A percentile compares a stretch with the other conserved stretches of the same genome.
These are phyloP conservation scores for Acanthornis magna DNA, from an alignment of 2,797 vertebrate genomes.

Conservation along the genomic window DNA sequence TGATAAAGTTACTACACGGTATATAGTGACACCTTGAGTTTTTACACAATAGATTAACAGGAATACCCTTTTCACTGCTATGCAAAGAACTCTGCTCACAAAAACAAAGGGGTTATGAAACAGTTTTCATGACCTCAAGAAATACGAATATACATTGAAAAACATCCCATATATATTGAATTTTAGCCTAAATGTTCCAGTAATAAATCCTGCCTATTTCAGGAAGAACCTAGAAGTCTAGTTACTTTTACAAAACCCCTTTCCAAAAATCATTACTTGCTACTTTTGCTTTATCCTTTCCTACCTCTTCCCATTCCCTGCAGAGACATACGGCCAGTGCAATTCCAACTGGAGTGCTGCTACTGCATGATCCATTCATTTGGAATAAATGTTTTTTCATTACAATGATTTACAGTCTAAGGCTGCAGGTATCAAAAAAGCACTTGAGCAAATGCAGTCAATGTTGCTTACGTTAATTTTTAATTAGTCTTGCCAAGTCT, in stretches of 20 bases:
- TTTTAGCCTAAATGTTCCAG: constrained; percentile 56
- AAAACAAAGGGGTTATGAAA: constrained; percentile 62
- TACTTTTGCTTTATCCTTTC: constrained; percentile 4
- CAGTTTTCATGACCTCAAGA: constrained; percentile 57
- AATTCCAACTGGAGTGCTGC: background rate
- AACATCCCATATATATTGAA: constrained; percentile 56
- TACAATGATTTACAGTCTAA: background rate
- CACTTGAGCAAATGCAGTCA: constrained; percentile 42
- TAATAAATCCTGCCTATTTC: constrained; percentile 53
- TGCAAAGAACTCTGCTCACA: constrained; percentile 59
- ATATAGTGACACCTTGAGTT: constrained; percentile 65
- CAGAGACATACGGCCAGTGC: background rate
- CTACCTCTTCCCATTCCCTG: constrained; percentile 9
- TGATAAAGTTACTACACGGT: constrained; percentile 71
- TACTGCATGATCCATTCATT: background rate
- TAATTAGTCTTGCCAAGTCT: background rate
- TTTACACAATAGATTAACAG: constrained; percentile 62
- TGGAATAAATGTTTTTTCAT: background rate
- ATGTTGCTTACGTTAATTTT: background rate
- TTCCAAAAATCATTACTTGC: background rate
- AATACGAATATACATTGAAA: constrained; percentile 60
- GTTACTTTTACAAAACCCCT: constrained; percentile 12
- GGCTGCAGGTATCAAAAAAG: constrained; percentile 53
- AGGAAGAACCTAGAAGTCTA: constrained; percentile 54
- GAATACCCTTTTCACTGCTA: constrained; percentile 62